Evolutionary conservation across 2,113 vertebrate species (phyloP).

Genomic region (Cephalopterus ornatus): DNA sequence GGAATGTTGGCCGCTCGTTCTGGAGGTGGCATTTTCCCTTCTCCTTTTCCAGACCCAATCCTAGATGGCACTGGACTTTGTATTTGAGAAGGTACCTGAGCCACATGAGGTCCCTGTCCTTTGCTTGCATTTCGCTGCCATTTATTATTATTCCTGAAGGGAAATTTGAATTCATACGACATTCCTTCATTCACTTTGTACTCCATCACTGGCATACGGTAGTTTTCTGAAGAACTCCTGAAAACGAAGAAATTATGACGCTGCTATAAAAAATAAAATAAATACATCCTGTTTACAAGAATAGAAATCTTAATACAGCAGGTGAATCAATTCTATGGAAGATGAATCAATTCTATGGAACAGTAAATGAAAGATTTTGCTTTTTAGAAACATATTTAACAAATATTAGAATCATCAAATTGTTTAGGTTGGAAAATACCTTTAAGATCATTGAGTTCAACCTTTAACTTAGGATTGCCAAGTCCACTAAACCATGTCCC

Average conservation of each 20-base stretch:
- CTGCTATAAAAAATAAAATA: background rate
- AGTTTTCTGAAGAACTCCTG: conserved; percentile 94
- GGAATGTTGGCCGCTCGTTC: conserved; percentile 88
- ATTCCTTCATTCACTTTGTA: conserved; percentile 94
- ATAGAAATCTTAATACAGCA: background rate
- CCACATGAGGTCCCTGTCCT: conserved; percentile 80
- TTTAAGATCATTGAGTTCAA: background rate
- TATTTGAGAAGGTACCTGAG: conserved; percentile 85
- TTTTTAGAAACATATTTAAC: background rate
- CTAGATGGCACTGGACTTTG: conserved; percentile 76
- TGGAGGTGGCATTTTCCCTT: conserved; percentile 79
- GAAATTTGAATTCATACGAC: conserved; percentile 92
- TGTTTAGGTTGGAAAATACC: background rate
- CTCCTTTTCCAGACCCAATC: conserved; percentile 74
- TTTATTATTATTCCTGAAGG: conserved; percentile 90
- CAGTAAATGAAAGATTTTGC: background rate
- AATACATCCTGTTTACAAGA: background rate
- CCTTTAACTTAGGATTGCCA: background rate
- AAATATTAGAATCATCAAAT: background rate
- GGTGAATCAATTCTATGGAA: background rate
- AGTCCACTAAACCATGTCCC: background rate
- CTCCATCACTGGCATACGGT: conserved; percentile 93
- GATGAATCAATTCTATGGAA: background rate
- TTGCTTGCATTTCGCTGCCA: conserved; percentile 89
- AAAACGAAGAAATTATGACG: background rate